Base-by-base conservation (phyloP, 2,797 vertebrate species). In the Ceryle rudis region DNA sequence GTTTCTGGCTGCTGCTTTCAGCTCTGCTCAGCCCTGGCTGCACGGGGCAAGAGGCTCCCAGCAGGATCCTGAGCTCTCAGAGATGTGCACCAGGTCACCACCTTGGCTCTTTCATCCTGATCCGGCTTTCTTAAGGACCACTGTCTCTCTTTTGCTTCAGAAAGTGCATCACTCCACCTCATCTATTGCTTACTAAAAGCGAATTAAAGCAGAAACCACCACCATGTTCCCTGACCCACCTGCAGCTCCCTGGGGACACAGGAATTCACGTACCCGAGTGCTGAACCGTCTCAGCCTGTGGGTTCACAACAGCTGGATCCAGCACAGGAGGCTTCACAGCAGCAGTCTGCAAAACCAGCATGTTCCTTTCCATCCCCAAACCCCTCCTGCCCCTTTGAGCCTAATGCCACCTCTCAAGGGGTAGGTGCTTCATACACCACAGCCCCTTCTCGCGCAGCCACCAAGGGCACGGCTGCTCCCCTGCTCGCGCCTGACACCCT, bases 381-480 rank as follows among this genome's bases (percentile, higher is more conserved):
- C 3, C 31, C 60, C 54, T 54, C 73, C 15, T 1, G 0, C 3
- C 31, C 54, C 49, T 58, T 69, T 16, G 1, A 67, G 9, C 65
- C 41, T 5, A 18, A 25, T 2, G 55, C 35, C 72, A 39, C 42
- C 60, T 60, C 25, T 49, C 33, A 4, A 13, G 46, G 39, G 23
- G 2, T 22, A n/a, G 0, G 4, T 10, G 16, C 42, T 35, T 4
- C 55, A 11, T 2, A 3, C 28, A 7, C 16, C 66, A 35, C 51
- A 31, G 25, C 22, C 31, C 4, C 31, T 15, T 14, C 72, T n/a
- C 3, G 6, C 29, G 33, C 20, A 23, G 69, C 44, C 80, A n/a
- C 49, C 11, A 1, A 20, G 37, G n/a, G 35, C 58, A 47, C 7
- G 6, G 60, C 71, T 25, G 80, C 67, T 79, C 26, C 4, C n/a